Evolutionary conservation across 2,888 invertebrate genomes (phyloP).

Genomic region (Hipparchia sbordonii): DNA sequence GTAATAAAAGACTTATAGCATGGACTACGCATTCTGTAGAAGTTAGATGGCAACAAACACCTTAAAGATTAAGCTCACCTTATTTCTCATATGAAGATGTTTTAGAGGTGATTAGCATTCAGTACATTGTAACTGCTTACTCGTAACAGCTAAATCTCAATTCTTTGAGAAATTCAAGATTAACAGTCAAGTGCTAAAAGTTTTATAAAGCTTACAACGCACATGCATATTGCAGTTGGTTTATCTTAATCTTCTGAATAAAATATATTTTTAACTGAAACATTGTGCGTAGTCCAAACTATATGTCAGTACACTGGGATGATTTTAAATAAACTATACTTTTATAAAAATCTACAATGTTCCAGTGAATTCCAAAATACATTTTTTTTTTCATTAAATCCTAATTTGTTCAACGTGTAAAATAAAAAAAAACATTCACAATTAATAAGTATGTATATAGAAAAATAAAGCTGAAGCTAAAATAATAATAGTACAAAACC

Average conservation of each 20-base stretch:
- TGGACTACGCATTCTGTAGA: slow-evolving; percentile 12
- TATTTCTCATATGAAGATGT: background rate
- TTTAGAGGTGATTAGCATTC: background rate
- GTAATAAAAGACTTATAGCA: slow-evolving; percentile 21
- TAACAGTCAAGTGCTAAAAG: background rate
- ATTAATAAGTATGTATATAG: slow-evolving; percentile 43
- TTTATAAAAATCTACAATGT: slow-evolving; percentile 26
- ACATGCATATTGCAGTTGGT: too few species aligned
- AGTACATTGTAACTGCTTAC: too few species aligned
- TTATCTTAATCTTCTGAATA: too few species aligned
- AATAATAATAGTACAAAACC: slow-evolving; percentile 34
- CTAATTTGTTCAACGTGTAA: slow-evolving; percentile 49
- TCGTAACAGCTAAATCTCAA: background rate
- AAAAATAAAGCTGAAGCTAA: slow-evolving; percentile 68
- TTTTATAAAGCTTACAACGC: too few species aligned
- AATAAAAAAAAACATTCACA: slow-evolving; percentile 47
- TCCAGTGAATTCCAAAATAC: slow-evolving; percentile 22
- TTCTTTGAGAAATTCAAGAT: background rate
- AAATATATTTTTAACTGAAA: background rate
- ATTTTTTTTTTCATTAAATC: slow-evolving; percentile 4
- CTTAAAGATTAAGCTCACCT: background rate
- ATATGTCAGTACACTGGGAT: slow-evolving; percentile 54
- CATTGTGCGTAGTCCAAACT: slow-evolving; percentile 6
- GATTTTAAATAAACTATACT: slow-evolving; percentile 28
- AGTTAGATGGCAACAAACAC: background rate